phyloP scores from a whole-genome alignment of 2,797 vertebrate genomes.

The Schizopygopsis pylzovi region DNA sequence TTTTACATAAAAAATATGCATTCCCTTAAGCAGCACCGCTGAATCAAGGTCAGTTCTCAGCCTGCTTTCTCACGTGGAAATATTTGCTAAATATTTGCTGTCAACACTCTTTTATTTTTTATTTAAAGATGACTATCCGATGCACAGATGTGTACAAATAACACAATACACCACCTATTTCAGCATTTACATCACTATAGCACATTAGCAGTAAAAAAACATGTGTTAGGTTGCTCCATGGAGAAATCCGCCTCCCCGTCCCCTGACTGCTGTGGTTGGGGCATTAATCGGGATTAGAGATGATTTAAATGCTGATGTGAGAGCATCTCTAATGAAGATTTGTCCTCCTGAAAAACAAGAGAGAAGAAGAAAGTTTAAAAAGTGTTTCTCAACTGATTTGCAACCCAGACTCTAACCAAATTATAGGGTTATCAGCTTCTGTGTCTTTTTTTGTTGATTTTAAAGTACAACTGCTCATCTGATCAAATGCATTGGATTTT shows the following conservation, averaged over 20 bases:
- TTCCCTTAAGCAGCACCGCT: neutral
- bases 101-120: neutral
- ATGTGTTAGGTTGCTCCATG: slow-evolving; percentile 13
- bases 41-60: slow-evolving; percentile 53
- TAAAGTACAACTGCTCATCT: neutral
- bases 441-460: neutral
- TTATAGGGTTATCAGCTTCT: neutral
- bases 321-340: slow-evolving; percentile 73
- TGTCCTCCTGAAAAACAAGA: slow-evolving; percentile 67
- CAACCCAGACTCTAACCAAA: neutral
- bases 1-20: slow-evolving; percentile 20
- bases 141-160: slow-evolving; percentile 11
- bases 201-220: neutral
- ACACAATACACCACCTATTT: slow-evolving; percentile 11
- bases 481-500: neutral
- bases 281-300: slow-evolving; percentile 79
- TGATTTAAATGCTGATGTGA: slow-evolving; percentile 80
- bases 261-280: slow-evolving; percentile 72
- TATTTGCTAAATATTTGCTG: slow-evolving; percentile 52
- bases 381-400: neutral
- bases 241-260: neutral
- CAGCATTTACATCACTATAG: neutral
- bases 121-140: slow-evolving; percentile 13
- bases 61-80: slow-evolving; percentile 58
- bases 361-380: neutral